Evolutionary conservation across 2,888 invertebrate species (phyloP).

Genomic region (Dermolepida albohirtum): DNA sequence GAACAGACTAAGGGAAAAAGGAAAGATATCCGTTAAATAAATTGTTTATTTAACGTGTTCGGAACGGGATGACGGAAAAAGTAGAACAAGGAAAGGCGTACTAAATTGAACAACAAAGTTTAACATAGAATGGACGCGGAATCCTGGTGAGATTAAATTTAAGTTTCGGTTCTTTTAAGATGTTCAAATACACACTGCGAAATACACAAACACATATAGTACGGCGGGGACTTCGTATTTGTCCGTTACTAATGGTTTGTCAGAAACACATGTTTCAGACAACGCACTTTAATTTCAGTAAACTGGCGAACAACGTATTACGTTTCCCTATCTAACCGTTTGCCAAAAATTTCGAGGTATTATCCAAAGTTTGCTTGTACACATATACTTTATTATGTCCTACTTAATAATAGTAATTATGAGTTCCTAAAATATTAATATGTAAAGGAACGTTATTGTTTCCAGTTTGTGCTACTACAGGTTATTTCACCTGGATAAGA

Average conservation of each 20-base stretch:
- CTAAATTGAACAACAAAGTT: constrained; percentile 28
- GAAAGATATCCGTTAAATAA: constrained; percentile 15
- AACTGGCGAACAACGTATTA: no score
- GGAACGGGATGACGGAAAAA: background rate
- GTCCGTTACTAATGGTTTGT: constrained; percentile 28
- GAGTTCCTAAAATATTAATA: no score
- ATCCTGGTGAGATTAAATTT: constrained; percentile 2
- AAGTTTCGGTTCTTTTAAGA: constrained; percentile 11
- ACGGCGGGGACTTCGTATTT: background rate
- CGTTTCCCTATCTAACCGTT: no score
- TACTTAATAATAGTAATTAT: no score
- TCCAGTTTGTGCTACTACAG: no score
- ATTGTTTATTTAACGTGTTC: constrained; percentile 21
- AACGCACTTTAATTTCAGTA: constrained; percentile 27
- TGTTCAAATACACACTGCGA: constrained; percentile 9
- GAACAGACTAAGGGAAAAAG: background rate
- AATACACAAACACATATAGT: background rate
- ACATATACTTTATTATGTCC: no score
- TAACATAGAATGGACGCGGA: constrained; percentile 19
- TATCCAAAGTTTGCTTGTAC: no score
- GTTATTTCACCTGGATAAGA: no score
- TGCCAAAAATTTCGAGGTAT: no score
- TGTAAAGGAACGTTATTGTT: no score
- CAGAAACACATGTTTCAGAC: constrained; percentile 26
- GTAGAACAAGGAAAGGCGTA: background rate